Base-by-base conservation (phyloP, 2,797 vertebrate genomes). In the Eupleurogrammus muticus region DNA sequence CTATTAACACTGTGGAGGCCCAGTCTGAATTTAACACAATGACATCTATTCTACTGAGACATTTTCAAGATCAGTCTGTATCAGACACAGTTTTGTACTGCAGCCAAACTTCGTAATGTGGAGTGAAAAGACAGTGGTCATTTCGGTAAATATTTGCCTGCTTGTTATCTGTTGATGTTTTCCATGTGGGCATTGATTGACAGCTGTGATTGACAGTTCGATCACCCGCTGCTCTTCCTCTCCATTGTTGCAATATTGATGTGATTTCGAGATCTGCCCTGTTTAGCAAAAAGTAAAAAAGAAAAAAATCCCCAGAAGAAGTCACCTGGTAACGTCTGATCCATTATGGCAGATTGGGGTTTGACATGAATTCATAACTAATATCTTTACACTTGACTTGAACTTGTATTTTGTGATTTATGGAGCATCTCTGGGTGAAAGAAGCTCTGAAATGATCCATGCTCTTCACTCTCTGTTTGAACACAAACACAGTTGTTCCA, bases 381-480 rank as follows among this genome's bases (percentile, higher is more conserved):
- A 42, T 14, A 6, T 53, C 40, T 60, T 55, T 16, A 60, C 51
- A 34, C 52, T 51, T 65, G 36, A 50, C 60, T 74, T 62, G 35
- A 74, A 69, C 69, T 67, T 52, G 17, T 65, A 36, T 53, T 66
- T 80, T 70, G 52, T 64, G 24, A 58, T 57, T 76, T 66, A 36
- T 35, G 3, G 63, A 75, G 49, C 49, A 35, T 80, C 40, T 63
- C 5, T 55, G 38, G 53, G 75, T 73, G 61, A 89, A 57, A 77
- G 66, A 32, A 60, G 77, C 81, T 88, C 75, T 67, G 66, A 71
- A 23, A 32, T 75, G 67, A 85, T 83, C 72, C 67, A 75, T 79
- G 84, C 71, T 79, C 54, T 85, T 82, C 84, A 20, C 3, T 8
- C 52, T 38, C 50, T 57, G n/a, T 74, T 72, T 61, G 69, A 82